Evolutionary conservation across 23 tunicate species (phyloP), one percentile per base, ranked within the genome.

Genomic region (Clavelina lepadiformis): DNA sequence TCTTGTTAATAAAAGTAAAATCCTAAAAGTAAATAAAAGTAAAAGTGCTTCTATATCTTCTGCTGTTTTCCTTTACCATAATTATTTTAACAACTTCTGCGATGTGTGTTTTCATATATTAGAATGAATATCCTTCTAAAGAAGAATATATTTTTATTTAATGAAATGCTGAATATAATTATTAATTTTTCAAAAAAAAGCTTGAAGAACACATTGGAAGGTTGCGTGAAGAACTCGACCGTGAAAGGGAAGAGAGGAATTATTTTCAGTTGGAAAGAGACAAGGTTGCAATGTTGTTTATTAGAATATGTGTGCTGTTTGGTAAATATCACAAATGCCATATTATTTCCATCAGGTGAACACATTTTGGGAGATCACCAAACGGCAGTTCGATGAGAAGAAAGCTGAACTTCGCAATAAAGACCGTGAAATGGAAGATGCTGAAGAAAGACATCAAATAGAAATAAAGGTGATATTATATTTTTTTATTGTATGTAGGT

Each of bases 391-490:
- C 26, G 98, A 93, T 56, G 98, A 93, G 37, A 85, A 81, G 38
- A 79, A 81, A 72, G 98, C 98, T 31, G 98, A 93, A 69, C 56
- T 93, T 0, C 57, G 98, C 3, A 93, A 93, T 65, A 93, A 93
- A 62, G 98, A 93, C 79, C 88, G 98, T 1, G 98, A 93, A 71
- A 93, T 93, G 98, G 98, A 93, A 35, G 98, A 93, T 67, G 94
- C 98, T 2, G 98, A 93, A 41, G 98, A 93, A 50, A 56, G 98
- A 57, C 98, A 93, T 78, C 98, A 93, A 66, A 85, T 93, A 30
- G 98, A 93, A 54, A 93, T 93, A 54, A 93, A 93, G 68, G 98
- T 79, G 29, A 28, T 36, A n/a, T n/a, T n/a, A n/a, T n/a, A n/a
- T n/a, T n/a, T n/a, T n/a, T n/a, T n/a, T n/a, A n/a, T n/a, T n/a